Percentiles rank a stretch among this genome's conserved stretches.
Evolutionary conservation across 1,140 invertebrate genomes (phyloP).

Genomic region (Drosophila novamexicana): DNA sequence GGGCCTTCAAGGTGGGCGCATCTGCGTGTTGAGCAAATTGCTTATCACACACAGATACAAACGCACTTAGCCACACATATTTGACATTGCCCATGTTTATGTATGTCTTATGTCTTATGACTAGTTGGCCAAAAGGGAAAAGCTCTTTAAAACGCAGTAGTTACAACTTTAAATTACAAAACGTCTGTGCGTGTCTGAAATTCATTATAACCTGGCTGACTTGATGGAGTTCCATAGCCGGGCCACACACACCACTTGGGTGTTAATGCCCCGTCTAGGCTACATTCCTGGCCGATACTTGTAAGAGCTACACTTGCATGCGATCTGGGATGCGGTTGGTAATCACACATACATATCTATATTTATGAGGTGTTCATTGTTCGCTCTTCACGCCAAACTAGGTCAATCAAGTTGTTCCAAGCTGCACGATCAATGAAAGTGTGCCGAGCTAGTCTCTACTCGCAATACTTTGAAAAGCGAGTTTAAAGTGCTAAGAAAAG

Average conservation of each 20-base stretch:
- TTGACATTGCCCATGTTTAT: slow-evolving; percentile 48
- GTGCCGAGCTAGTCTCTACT: neutral
- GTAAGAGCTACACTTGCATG: slow-evolving; percentile 18
- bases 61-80: slow-evolving; percentile 18
- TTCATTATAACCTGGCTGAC: slow-evolving; percentile 59
- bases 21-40: slow-evolving; percentile 61
- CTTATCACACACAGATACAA: slow-evolving; percentile 32
- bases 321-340: slow-evolving; percentile 50
- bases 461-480: too few species aligned
- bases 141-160: slow-evolving; percentile 73
- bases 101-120: slow-evolving; percentile 36
- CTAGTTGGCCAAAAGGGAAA: slow-evolving; percentile 55
- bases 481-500: too few species aligned
- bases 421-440: slow-evolving; percentile 14
- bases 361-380: slow-evolving; percentile 74
- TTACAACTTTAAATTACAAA: slow-evolving; percentile 81
- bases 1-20: slow-evolving; percentile 35
- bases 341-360: slow-evolving; percentile 35
- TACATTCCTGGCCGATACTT: slow-evolving; percentile 3
- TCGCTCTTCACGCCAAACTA: slow-evolving; percentile 61
- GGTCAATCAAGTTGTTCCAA: slow-evolving; percentile 61
- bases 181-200: slow-evolving; percentile 82
- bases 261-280: slow-evolving; percentile 46
- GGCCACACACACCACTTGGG: slow-evolving; percentile 53
- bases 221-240: slow-evolving; percentile 39